Conservation (phyloP, 2,113 vertebrate species). For the Myotis brandtii region DNA sequence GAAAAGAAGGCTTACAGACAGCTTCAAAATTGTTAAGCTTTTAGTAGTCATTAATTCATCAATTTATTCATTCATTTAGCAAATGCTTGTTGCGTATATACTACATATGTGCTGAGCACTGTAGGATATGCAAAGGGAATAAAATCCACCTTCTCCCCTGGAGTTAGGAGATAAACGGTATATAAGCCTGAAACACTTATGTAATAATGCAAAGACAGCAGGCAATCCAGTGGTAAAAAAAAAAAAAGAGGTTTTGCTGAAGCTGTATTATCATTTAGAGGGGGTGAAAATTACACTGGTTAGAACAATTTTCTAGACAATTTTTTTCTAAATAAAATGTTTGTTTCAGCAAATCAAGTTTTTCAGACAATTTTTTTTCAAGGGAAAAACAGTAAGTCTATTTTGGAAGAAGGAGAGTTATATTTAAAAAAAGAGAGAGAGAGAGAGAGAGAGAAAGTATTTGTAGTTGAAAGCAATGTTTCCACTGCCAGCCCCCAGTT, state of each 20-base stretch:
- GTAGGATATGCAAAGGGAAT: background rate
- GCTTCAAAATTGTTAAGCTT: background rate
- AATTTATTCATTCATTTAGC: background rate
- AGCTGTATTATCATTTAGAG: slow-evolving; percentile 27
- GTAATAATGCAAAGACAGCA: background rate
- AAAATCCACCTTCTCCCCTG: background rate
- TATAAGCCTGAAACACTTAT: background rate
- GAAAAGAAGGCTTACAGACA: slow-evolving; percentile 23
- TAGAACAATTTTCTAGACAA: slow-evolving; percentile 7
- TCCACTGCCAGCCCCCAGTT: slow-evolving; percentile 32
- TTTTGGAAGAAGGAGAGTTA: slow-evolving; percentile 59
- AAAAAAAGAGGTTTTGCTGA: background rate
- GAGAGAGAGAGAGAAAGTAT: slow-evolving; percentile 15
- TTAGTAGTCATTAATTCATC: background rate
- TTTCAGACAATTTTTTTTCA: slow-evolving; percentile 20
- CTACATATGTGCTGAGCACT: background rate
- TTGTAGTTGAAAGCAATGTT: slow-evolving; percentile 65
- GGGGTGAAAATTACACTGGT: background rate
- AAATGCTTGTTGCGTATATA: background rate
- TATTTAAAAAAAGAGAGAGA: no score
- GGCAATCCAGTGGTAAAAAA: background rate
- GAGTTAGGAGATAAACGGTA: background rate
- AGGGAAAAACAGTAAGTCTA: slow-evolving; percentile 60
- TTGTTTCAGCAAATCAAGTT: slow-evolving; percentile 37
- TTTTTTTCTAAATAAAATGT: slow-evolving; percentile 8